These are phyloP conservation scores for Sebastes hopkinsi DNA, from an alignment of 2,797 vertebrate genomes.

Conservation along the genomic window DNA sequence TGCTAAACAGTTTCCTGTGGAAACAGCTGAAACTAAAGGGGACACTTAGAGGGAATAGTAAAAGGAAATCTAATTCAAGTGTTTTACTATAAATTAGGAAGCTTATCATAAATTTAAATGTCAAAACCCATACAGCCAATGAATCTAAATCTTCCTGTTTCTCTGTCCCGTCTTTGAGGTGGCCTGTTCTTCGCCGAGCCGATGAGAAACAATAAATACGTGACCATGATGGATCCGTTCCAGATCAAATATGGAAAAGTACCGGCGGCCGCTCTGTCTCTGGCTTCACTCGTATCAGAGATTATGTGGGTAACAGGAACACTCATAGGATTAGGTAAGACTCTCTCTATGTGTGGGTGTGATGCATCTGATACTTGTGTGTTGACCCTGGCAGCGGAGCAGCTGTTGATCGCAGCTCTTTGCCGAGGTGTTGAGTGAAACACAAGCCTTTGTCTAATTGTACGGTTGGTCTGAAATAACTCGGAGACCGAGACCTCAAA, in stretches of 20 bases:
- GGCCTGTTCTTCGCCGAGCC: slow-evolving; percentile 73
- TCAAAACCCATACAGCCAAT: background rate
- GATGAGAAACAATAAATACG: slow-evolving; percentile 71
- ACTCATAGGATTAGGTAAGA: slow-evolving; percentile 75
- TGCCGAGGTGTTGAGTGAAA: slow-evolving; percentile 38
- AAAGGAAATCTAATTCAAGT: background rate
- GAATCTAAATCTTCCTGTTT: background rate
- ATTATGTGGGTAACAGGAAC: slow-evolving; percentile 76
- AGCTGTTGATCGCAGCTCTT: slow-evolving; percentile 46
- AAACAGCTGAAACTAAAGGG: background rate
- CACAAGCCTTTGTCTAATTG: slow-evolving; percentile 38
- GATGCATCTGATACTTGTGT: slow-evolving; percentile 21
- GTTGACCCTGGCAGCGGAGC: slow-evolving; percentile 37
- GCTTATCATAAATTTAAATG: background rate
- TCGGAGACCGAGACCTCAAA: background rate
- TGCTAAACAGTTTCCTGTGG: background rate
- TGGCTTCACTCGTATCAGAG: slow-evolving; percentile 67
- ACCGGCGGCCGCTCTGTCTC: slow-evolving; percentile 60
- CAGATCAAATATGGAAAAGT: slow-evolving; percentile 77
- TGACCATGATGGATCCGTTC: slow-evolving; percentile 80
- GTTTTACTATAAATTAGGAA: background rate
- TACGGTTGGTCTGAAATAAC: slow-evolving; percentile 39
- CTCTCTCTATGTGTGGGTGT: slow-evolving; percentile 33
- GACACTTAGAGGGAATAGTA: no score
- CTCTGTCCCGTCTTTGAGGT: slow-evolving; percentile 15